Conservation (phyloP, 2,113 vertebrate species). For the Asarcornis scutulata region DNA sequence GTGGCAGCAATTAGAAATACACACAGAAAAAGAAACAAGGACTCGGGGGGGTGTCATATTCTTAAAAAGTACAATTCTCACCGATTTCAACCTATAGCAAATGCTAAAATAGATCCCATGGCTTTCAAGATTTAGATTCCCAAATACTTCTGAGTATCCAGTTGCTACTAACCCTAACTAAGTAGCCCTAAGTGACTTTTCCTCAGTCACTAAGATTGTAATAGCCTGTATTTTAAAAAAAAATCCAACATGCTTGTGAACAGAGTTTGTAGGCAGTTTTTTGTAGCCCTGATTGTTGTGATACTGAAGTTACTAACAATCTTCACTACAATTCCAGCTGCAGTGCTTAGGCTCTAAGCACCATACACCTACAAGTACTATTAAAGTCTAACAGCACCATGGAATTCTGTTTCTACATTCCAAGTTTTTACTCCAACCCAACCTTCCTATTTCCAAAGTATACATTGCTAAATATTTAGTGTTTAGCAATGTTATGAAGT, state of each 20-base stretch:
- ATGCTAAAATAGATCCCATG: neutral
- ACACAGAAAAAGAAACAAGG: neutral
- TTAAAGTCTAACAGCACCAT: neutral
- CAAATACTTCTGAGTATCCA: neutral
- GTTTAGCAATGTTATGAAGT: neutral
- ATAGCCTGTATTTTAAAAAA: neutral
- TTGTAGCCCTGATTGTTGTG: neutral
- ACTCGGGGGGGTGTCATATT: neutral
- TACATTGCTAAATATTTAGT: neutral
- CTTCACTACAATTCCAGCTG: neutral
- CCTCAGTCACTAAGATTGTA: neutral
- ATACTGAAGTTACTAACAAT: neutral
- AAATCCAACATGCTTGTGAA: neutral
- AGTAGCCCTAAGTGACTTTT: neutral
- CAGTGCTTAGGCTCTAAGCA: neutral
- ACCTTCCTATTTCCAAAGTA: neutral
- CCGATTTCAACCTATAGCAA: neutral
- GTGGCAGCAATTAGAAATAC: neutral
- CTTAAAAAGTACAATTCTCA: neutral
- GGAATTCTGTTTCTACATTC: neutral
- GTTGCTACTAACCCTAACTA: neutral
- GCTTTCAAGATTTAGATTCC: neutral
- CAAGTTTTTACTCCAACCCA: neutral
- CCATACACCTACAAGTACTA: neutral
- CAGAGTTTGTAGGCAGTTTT: neutral